Evolutionary conservation across 2,113 vertebrate species (phyloP), one percentile per base, ranked within the genome.

Genomic region (human (Homo sapiens)): DNA sequence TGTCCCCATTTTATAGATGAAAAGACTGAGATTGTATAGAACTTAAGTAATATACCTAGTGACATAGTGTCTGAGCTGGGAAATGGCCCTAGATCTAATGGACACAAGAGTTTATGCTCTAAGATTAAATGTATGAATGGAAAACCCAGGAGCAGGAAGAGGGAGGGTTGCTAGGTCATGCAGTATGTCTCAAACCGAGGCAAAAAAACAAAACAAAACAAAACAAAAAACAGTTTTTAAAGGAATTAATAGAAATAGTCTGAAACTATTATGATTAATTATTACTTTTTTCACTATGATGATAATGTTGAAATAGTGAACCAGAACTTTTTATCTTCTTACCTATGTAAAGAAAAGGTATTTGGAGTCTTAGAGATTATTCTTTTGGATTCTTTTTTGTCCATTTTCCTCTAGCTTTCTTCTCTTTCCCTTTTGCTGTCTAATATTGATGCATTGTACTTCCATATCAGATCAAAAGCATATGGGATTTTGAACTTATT

Each of bases 401-500:
- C 38, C 50, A 32, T 86, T 92, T 85, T 45, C 80, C 66, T 95
- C 8, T 18, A 79, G 83, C 40, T 75, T 96, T 96, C 45, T 93
- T 95, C 86, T 73, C 73, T 45, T 95, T 93, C 40, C 16, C 7
- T 52, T 93, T 93, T 92, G 14, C 92, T 92, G 50, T 88, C 95
- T 89, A 52, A 89, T 98, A 91, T 75, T 89, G 96, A 97, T 91
- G 94, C 82, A 89, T 95, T 9, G 3, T 11, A 97, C 59, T 96
- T 89, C 89, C 61, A 90, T 80, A 97, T 95, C 40, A 68, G 94
- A 94, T 97, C 96, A 70, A 96, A 90, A 98, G 73, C 96, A 97
- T 97, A 90, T 57, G 82, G 97, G 87, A 98, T 96, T 86, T 68
- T 95, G 97, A 96, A 96, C 95, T 97, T 97, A 96, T 98, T 98